Evolutionary conservation across 2,888 invertebrate species (phyloP).

Genomic region (Mycalesis mineus): DNA sequence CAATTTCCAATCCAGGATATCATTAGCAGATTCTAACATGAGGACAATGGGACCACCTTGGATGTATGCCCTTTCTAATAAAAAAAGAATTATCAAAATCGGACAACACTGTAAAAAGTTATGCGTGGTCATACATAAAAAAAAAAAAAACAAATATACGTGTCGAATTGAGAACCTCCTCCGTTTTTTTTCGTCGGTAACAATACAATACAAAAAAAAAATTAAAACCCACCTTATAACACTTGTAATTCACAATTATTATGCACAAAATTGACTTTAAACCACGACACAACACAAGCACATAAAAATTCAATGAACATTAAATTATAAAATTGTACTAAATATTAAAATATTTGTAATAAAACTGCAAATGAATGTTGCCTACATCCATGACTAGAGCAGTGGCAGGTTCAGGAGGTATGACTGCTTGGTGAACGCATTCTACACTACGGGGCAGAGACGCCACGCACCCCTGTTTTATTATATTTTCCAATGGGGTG

Average conservation of each 20-base stretch:
- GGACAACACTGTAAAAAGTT: too few species aligned
- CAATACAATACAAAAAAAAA: too few species aligned
- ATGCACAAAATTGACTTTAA: neutral
- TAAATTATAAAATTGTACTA: neutral
- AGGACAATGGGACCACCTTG: too few species aligned
- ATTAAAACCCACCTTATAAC: neutral
- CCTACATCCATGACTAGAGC: conserved; percentile 12
- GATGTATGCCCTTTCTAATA: too few species aligned
- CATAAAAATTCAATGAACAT: neutral
- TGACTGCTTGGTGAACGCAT: neutral
- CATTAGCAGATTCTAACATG: too few species aligned
- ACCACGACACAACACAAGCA: neutral
- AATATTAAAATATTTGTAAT: neutral
- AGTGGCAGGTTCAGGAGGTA: neutral
- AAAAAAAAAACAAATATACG: too few species aligned
- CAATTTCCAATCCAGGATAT: too few species aligned
- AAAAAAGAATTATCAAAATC: too few species aligned
- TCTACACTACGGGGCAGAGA: conserved; percentile 23
- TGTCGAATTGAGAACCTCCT: too few species aligned
- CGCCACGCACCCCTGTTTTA: conserved; percentile 28
- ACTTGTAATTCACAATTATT: neutral
- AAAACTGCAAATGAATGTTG: neutral
- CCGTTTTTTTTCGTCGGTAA: too few species aligned
- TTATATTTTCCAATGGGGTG: conserved; percentile 29
- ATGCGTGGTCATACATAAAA: too few species aligned